Evolutionary conservation across 2,888 invertebrate species (phyloP).

Genomic region (Synergus laeviventris): DNA sequence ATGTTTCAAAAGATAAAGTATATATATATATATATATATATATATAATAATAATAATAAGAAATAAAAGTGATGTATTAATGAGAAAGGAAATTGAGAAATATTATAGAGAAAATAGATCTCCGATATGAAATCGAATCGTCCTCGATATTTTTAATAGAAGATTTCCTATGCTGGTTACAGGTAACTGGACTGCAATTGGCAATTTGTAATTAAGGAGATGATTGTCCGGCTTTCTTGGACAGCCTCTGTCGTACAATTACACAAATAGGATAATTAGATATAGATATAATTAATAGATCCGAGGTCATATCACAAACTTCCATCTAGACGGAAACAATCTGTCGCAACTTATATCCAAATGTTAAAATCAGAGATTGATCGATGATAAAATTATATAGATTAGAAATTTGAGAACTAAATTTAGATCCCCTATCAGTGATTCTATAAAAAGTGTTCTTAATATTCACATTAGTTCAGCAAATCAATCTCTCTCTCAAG

Average conservation of each 20-base stretch:
- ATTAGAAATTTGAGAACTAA: neutral
- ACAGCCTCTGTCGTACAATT: slow-evolving; percentile 3
- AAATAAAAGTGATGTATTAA: neutral
- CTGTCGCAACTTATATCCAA: neutral
- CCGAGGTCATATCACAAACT: neutral
- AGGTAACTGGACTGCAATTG: slow-evolving; percentile 14
- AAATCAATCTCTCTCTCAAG: neutral
- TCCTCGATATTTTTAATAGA: slow-evolving; percentile 17
- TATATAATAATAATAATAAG: neutral
- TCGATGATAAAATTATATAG: neutral
- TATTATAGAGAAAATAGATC: slow-evolving; percentile 20
- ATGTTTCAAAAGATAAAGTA: no score
- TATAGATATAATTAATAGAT: neutral
- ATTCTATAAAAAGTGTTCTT: neutral
- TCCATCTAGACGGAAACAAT: neutral
- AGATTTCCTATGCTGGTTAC: slow-evolving; percentile 14
- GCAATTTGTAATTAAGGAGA: slow-evolving; percentile 34
- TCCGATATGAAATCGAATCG: neutral
- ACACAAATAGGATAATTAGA: slow-evolving; percentile 2
- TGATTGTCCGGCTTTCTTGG: slow-evolving; percentile 24
- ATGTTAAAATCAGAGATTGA: slow-evolving; percentile 4
- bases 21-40: no score
- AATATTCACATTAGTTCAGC: neutral
- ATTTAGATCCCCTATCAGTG: neutral
- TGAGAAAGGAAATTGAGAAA: neutral